Base-by-base conservation (phyloP, 2,113 vertebrate species). In the Salvelinus alpinus region DNA sequence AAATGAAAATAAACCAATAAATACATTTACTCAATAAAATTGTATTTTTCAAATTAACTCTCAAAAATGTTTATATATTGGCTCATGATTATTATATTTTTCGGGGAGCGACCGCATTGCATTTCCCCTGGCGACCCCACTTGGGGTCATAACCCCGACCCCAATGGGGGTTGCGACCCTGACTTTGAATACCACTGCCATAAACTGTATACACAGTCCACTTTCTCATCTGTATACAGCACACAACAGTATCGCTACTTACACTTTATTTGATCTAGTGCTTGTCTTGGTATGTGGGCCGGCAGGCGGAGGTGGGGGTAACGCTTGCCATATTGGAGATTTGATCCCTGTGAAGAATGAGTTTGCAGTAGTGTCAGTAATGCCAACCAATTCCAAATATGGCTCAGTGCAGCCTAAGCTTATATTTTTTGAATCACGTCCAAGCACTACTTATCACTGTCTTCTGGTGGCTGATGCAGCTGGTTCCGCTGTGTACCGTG, bases 371-470 rank as follows among this genome's bases (percentile, higher is more conserved):
- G 65, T 74, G 77, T 79, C 72, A 74, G 22, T 70, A 67, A 64
- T 64, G 64, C 31, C 7, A 48, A 68, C 18, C 54, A 78, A 69
- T 68, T 73, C 22, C 27, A 70, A 74, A 64, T 79, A 51, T 57
- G 24, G 64, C 31, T 60, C 31, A 31, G 22, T 73, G 64, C 14
- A 59, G 65, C 72, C 70, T 57, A 64, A 70, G 71, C 54, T 70
- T 74, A 25, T 64, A 65, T 60, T 72, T 44, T 47, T 64, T 79
- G 77, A 67, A 27, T 54, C 38, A 25, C 22, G 16, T 70, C 77
- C 71, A 74, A 71, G 77, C 13, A 31, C 38, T 47, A 67, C 54
- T 70, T 60, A 79, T 70, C 77, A 44, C 22, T 51, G 29, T 69
- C 47, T 48, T 38, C 70, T 34, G 27, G 54, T 16, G 34, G 34